Base-by-base conservation (phyloP, 2,888 invertebrate genomes). In the Malthinus flaveolus region DNA sequence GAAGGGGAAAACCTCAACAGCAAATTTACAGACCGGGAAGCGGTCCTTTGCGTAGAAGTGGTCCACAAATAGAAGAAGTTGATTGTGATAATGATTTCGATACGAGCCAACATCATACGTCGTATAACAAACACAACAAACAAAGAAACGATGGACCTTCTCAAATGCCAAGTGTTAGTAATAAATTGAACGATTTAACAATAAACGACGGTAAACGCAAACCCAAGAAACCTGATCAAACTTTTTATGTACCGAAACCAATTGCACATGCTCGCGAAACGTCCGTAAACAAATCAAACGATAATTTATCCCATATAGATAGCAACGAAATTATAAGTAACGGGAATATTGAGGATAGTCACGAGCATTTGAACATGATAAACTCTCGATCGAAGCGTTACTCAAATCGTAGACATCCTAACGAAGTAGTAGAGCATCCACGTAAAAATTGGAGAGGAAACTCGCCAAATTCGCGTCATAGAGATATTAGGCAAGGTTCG, bases 11-110 rank as follows among this genome's bases (percentile, higher is more conserved):
- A 79, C 87, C 87, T 70, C 86, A 85, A 73, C 85, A 87, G 79
- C 84, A 84, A 78, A 80, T 89, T 63, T 90, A 91, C 72, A 86
- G 85, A 75, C 90, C 90, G 74, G 90, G 90, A 68, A 89, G 89
- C 81, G 90, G 90, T 64, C 88, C 88, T 64, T 79, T 90, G 65
- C 82, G 86, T 73, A 87, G 88, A 78, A 84, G 87, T 64, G 84
- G 83, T 69, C 83, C 82, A 78, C 81, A 81, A 73, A 75, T 80
- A 60, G 87, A 87, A 66, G 82, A 85, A 75, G 82, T 83, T 75
- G 85, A 86, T 58, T 73, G 73, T 39, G 74, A 75, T 53, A 70
- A 71, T 39, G 73, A 70, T 58, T 66, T 53, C 70, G 63, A 62
- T 69, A 68, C 13, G 67, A 65, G 49, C 61, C 66, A 35, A 47